Evolutionary conservation across 1,140 invertebrate species (phyloP).

Genomic region (Bombus ignitus): DNA sequence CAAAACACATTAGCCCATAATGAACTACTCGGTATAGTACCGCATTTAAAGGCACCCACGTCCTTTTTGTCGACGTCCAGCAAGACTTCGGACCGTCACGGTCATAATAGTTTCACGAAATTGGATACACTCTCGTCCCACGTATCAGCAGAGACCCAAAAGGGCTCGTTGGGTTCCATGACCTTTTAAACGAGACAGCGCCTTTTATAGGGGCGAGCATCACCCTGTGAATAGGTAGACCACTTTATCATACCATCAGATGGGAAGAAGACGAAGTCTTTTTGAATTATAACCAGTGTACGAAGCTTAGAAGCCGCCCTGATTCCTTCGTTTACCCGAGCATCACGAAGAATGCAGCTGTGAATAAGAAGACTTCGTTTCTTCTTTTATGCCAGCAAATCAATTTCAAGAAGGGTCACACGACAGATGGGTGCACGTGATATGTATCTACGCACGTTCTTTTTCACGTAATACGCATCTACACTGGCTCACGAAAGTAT

Average conservation of each 20-base stretch:
- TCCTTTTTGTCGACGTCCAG: conserved; percentile 17
- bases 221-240: conserved; percentile 50
- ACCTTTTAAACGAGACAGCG: conserved; percentile 52
- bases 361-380: background rate
- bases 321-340: conserved; percentile 18
- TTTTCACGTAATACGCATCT: background rate
- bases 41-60: conserved; percentile 14
- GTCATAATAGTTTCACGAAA: conserved; percentile 60
- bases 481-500: too few relatives aligned
- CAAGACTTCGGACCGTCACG: background rate
- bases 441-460: background rate
- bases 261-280: background rate
- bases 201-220: conserved; percentile 30
- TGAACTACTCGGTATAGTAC: conserved; percentile 17
- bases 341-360: conserved; percentile 1
- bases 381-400: conserved; percentile 1
- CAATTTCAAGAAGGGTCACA: conserved; percentile 7
- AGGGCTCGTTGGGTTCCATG: conserved; percentile 49
- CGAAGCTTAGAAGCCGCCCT: background rate
- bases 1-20: conserved; percentile 22
- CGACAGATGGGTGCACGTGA: background rate
- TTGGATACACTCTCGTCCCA: conserved; percentile 63
- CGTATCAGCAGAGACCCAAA: conserved; percentile 42
- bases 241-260: conserved; percentile 64
- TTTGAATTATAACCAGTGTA: conserved; percentile 47